These are phyloP conservation scores for Spicauda simplicius DNA, from an alignment of 2,888 invertebrate genomes.

Conservation along the genomic window DNA sequence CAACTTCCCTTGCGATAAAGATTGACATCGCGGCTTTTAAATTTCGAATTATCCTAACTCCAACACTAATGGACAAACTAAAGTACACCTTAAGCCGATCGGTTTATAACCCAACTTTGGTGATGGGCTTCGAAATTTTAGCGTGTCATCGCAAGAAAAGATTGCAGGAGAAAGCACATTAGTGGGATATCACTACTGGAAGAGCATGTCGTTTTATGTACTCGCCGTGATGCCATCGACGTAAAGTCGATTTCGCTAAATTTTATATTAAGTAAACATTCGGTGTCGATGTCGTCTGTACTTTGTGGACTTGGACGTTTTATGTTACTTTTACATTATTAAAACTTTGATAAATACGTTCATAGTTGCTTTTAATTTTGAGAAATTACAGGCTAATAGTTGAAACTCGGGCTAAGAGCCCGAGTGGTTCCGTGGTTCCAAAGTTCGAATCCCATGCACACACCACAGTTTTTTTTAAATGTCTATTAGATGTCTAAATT, in stretches of 20 bases:
- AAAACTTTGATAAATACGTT: too few relatives aligned
- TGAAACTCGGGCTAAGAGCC: too few relatives aligned
- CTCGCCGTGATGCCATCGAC: slow-evolving; percentile 61
- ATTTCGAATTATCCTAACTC: slow-evolving; percentile 77
- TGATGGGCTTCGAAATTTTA: slow-evolving; percentile 57
- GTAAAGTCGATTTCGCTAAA: slow-evolving; percentile 74
- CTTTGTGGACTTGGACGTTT: slow-evolving; percentile 39
- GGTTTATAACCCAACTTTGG: slow-evolving; percentile 57
- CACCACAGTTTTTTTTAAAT: too few relatives aligned
- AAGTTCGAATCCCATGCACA: too few relatives aligned
- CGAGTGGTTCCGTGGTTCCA: too few relatives aligned
- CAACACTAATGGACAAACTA: slow-evolving; percentile 51
- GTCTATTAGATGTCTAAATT: too few relatives aligned
- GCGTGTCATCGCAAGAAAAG: slow-evolving; percentile 82
- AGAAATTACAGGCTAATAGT: too few relatives aligned
- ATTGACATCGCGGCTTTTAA: slow-evolving; percentile 79
- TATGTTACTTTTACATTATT: neutral
- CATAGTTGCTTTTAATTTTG: too few relatives aligned
- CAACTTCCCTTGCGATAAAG: slow-evolving; percentile 83
- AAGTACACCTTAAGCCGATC: slow-evolving; percentile 55
- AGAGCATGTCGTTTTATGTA: slow-evolving; percentile 75
- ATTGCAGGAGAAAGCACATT: slow-evolving; percentile 81
- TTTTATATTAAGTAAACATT: slow-evolving; percentile 74
- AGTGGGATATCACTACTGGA: slow-evolving; percentile 79
- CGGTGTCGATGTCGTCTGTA: slow-evolving; percentile 60